Conservation (phyloP, 2,113 vertebrate genomes). For the Nanger granti region DNA sequence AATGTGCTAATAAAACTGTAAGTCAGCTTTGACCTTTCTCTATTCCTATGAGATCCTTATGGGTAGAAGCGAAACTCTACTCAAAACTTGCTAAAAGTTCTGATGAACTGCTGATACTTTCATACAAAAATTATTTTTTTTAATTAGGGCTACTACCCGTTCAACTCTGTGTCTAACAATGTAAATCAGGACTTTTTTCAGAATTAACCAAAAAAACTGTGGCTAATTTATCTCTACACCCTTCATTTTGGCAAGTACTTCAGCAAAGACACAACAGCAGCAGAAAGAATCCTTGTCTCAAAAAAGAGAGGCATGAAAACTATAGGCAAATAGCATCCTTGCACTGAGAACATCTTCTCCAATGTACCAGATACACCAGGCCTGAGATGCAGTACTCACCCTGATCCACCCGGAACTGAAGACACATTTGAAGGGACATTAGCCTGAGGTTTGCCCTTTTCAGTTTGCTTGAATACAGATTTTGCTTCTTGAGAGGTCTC, state of each 20-base stretch:
- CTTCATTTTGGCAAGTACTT: neutral
- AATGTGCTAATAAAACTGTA: neutral
- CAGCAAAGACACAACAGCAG: neutral
- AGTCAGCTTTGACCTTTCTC: constrained; percentile 5
- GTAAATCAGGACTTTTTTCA: neutral
- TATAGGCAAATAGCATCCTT: neutral
- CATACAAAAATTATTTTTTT: neutral
- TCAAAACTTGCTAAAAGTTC: neutral
- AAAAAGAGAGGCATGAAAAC: neutral
- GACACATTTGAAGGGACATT: constrained; percentile 15
- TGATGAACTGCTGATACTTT: neutral
- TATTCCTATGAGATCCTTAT: neutral
- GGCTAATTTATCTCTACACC: neutral
- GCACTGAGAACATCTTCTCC: neutral
- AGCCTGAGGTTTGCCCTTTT: constrained; percentile 68
- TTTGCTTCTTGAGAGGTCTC: constrained; percentile 90
- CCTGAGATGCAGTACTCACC: constrained; percentile 72
- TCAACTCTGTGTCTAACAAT: neutral
- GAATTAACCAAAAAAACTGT: neutral
- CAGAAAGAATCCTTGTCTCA: neutral
- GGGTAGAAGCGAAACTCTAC: neutral
- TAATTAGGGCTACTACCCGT: neutral
- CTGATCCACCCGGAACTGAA: constrained; percentile 71
- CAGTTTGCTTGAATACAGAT: constrained; percentile 85
- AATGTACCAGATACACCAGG: fast-evolving